phyloP scores from a whole-genome alignment of 2,888 invertebrate genomes.

The Leptinotarsa juncta region DNA sequence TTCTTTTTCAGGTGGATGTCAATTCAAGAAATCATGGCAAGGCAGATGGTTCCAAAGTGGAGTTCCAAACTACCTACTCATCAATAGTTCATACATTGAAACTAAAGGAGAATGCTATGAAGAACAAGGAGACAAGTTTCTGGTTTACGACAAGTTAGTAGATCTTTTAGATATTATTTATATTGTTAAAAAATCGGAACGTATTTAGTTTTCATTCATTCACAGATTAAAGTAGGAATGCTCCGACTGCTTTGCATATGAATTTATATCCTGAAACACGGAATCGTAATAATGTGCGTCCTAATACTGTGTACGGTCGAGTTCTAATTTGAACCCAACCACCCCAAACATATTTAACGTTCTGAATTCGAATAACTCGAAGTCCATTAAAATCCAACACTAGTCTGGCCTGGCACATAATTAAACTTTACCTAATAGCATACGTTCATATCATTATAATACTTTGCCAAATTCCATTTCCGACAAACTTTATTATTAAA shows the following conservation, averaged over 20 bases:
- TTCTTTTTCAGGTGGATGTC: slow-evolving; percentile 73
- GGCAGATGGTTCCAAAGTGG: slow-evolving; percentile 83
- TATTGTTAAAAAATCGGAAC: neutral
- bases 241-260: slow-evolving; percentile 2
- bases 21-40: slow-evolving; percentile 76
- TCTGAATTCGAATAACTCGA: slow-evolving; percentile 24
- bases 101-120: slow-evolving; percentile 77
- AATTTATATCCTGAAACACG: neutral
- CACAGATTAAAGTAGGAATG: neutral
- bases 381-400: slow-evolving; percentile 29
- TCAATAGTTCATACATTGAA: slow-evolving; percentile 75
- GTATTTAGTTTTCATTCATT: neutral
- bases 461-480: slow-evolving; percentile 35
- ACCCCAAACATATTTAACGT: slow-evolving; percentile 28
- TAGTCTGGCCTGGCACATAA: slow-evolving; percentile 28
- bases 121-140: slow-evolving; percentile 74
- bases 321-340: slow-evolving; percentile 15
- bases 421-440: slow-evolving; percentile 36
- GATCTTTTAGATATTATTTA: neutral
- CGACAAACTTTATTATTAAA: slow-evolving; percentile 37
- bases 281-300: slow-evolving; percentile 7
- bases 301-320: neutral
- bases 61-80: slow-evolving; percentile 70
- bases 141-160: slow-evolving; percentile 73
- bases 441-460: slow-evolving; percentile 32